Base-by-base conservation (phyloP, 2,888 invertebrate species). In the Cenopis cana region DNA sequence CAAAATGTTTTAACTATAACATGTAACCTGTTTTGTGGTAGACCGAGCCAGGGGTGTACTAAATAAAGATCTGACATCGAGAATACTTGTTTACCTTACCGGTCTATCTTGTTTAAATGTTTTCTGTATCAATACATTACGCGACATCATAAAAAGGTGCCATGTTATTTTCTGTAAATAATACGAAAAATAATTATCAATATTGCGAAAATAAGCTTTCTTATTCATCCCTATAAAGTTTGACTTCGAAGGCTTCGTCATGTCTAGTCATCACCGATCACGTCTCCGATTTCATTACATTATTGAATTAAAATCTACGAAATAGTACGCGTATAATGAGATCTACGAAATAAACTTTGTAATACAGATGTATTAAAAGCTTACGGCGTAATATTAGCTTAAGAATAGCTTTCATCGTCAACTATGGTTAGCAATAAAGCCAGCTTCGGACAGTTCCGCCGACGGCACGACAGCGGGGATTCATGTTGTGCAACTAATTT, bases 401-500 rank as follows among this genome's bases (percentile, higher is more conserved):
- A 29, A 20, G 24, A 17, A 24, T 41, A 60, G 12, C 29, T 59
- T 46, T 59, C 60, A 55, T 24, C 24, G 55, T 66, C 66, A 71
- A 56, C 20, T 46, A 36, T 11, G 17, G 61, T 41, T 49, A 54
- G 55, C 20, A 49, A 66, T 71, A 71, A 71, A 66, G 66, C 61
- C 60, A 18, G 46, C 60, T 24, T 29, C 52, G 36, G 65, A 59
- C 46, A 71, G 71, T 36, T 18, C 52, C 20, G 69, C 49, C 24
- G 50, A 41, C 46, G 52, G 18, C 14, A 12, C 14, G 49, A 46
- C 52, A 66, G 66, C 20, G 49, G 24, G 55, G 60, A 67, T 67
- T 71, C 55, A 49, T 67, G 61, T 61, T 71, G 55, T 61, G 71
- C 60, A 71, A 67, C 66, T 67, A 60, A 67, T 56, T 66, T 67